Base-by-base conservation (phyloP, 2,113 vertebrate genomes). In the Chroicocephalus ridibundus region DNA sequence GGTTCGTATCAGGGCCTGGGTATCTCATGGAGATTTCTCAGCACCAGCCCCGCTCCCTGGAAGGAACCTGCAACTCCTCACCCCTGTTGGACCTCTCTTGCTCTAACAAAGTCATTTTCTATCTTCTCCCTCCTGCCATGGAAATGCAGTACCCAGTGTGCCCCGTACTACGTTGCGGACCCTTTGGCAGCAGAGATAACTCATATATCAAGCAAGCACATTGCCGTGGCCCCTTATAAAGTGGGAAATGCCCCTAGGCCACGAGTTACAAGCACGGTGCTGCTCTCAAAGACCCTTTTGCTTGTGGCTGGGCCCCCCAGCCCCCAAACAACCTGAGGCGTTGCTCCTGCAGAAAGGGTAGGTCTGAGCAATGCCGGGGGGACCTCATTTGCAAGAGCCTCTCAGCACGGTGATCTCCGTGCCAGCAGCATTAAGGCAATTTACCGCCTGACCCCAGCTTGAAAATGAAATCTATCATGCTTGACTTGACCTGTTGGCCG, bases 81-180 rank as follows among this genome's bases (percentile, higher is more conserved):
- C 26, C 61, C 16, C 40, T 61, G 55, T 46, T 18, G 46, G 83
- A 77, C 24, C 18, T 74, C 58, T 27, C 40, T 7, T 38, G 51
- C 72, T 74, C 46, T 36, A 49, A 54, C 54, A 60, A 38, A 74
- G 34, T 13, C 3, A 3, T 51, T 6, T 27, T 75, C 60, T 36
- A 54, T 79, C 57, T 47, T 32, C 60, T 78, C 58, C 49, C 26
- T 31, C 2, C 68, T 42, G 36, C 72, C 19, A 6, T 19, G 38
- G 60, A 38, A 32, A 34, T 9, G 40, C 64, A 54, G 86, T 52
- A 32, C 24, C 8, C 51, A 0, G n/a, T 1, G 16, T 36, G 40
- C 49, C 71, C 91, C 0, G 0, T 2, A 4, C 6, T 3, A 14
- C 0, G 0, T 25, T 58, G 49, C 31, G 17, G 82, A 58, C 38